Evolutionary conservation across 2,113 vertebrate genomes (phyloP).

Genomic region (Ploceus nigricollis): DNA sequence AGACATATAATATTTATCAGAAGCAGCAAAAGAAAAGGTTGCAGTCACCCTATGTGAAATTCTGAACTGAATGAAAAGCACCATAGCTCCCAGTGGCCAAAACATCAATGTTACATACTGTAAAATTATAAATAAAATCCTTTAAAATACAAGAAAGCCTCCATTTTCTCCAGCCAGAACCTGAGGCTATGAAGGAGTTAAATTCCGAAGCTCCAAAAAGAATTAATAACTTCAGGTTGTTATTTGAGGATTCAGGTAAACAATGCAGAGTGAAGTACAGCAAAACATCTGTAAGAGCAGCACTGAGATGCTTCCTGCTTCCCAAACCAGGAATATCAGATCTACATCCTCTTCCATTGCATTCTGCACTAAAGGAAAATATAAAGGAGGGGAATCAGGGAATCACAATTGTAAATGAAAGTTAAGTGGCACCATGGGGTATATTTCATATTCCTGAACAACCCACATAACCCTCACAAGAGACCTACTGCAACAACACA

Average conservation of each 20-base stretch:
- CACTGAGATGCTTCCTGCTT: neutral
- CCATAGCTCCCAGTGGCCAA: neutral
- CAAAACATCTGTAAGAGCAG: neutral
- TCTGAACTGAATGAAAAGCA: neutral
- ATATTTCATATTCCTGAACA: neutral
- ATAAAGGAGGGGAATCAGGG: neutral
- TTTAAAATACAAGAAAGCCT: neutral
- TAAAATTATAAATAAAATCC: neutral
- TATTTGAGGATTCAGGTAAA: neutral
- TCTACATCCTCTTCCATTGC: neutral
- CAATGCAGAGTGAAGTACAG: neutral
- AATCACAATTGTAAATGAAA: neutral
- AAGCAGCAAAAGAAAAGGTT: conserved; percentile 2
- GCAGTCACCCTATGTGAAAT: neutral
- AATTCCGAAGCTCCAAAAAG: neutral
- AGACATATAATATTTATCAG: conserved; percentile 31
- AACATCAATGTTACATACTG: neutral
- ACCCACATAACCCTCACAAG: neutral
- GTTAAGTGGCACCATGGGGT: neutral
- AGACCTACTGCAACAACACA: neutral
- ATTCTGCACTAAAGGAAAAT: neutral
- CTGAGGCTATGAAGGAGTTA: neutral
- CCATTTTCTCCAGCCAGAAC: neutral
- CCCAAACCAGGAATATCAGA: neutral
- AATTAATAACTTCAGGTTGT: neutral